Evolutionary conservation across 1,140 invertebrate genomes (phyloP).

Genomic region (Cydia splendana): DNA sequence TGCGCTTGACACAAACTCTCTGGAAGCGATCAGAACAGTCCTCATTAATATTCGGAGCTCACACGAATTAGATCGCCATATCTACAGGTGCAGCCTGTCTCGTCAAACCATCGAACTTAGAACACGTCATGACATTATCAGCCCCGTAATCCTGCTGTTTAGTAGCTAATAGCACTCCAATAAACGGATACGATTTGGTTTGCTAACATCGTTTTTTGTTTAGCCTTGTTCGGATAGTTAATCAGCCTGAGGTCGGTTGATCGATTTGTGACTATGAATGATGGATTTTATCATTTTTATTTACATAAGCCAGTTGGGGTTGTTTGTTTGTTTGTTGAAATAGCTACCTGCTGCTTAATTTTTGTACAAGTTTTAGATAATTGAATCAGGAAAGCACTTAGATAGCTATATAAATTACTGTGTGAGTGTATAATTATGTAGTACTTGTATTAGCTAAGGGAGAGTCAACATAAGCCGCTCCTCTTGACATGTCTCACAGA

Average conservation of each 20-base stretch:
- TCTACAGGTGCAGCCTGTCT: conserved; percentile 59
- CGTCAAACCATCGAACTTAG: conserved; percentile 44
- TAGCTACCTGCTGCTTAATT: not conserved
- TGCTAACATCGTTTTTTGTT: conserved; percentile 32
- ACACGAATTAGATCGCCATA: conserved; percentile 62
- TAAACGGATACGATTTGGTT: conserved; percentile 32
- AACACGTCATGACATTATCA: conserved; percentile 51
- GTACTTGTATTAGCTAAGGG: not conserved
- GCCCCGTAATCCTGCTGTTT: conserved; percentile 46
- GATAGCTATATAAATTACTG: not conserved
- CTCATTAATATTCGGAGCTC: conserved; percentile 64
- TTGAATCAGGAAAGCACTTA: not conserved
- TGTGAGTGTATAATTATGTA: no score
- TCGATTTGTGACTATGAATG: conserved; percentile 28
- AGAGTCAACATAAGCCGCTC: not conserved
- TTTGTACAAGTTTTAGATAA: not conserved
- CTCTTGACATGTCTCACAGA: conserved; percentile 36
- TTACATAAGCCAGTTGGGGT: conserved; percentile 17
- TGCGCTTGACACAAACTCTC: not conserved
- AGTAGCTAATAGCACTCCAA: conserved; percentile 43
- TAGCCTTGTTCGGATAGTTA: conserved; percentile 10
- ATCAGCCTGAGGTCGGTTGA: conserved; percentile 23
- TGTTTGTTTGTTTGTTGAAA: not conserved
- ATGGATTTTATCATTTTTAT: conserved; percentile 23
- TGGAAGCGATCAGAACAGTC: conserved; percentile 8